Percentiles rank a stretch among this genome's conserved stretches.
Conservation (phyloP, 2,888 invertebrate genomes). For the Maniola hyperantus region DNA sequence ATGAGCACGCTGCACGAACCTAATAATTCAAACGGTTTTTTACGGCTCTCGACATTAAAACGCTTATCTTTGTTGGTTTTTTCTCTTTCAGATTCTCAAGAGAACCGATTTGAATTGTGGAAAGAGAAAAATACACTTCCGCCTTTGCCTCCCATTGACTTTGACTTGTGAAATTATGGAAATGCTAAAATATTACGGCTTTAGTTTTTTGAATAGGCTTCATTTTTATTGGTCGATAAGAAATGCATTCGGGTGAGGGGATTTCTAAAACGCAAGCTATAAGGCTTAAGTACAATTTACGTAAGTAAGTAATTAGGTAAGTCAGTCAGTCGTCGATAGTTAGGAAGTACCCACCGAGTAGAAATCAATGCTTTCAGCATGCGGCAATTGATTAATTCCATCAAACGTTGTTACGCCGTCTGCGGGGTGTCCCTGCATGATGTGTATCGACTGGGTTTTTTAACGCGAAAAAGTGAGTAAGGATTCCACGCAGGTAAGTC, state of each 20-base stretch:
- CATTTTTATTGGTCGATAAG: neutral
- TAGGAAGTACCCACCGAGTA: too few species aligned
- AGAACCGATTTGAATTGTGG: conserved; percentile 55
- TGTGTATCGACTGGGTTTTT: too few species aligned
- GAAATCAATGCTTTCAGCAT: too few species aligned
- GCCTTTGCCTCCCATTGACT: conserved; percentile 61
- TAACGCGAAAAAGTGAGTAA: too few species aligned
- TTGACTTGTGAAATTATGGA: conserved; percentile 44
- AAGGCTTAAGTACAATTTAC: neutral
- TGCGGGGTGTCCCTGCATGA: neutral
- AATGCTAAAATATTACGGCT: conserved; percentile 13
- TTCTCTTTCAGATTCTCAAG: conserved; percentile 56
- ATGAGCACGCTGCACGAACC: conserved; percentile 32
- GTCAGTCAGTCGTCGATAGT: neutral
- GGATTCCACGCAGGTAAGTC: too few species aligned
- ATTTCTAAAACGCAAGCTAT: neutral
- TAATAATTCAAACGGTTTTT: conserved; percentile 38
- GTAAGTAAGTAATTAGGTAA: too few species aligned
- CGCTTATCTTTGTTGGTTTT: conserved; percentile 41
- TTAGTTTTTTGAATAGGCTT: neutral
- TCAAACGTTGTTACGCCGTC: too few species aligned
- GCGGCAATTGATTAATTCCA: too few species aligned
- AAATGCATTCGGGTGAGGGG: neutral
- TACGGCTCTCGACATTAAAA: conserved; percentile 35
- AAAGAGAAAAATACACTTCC: conserved; percentile 54